Conservation (phyloP, 2,113 vertebrate species). For the Fulica atra region DNA sequence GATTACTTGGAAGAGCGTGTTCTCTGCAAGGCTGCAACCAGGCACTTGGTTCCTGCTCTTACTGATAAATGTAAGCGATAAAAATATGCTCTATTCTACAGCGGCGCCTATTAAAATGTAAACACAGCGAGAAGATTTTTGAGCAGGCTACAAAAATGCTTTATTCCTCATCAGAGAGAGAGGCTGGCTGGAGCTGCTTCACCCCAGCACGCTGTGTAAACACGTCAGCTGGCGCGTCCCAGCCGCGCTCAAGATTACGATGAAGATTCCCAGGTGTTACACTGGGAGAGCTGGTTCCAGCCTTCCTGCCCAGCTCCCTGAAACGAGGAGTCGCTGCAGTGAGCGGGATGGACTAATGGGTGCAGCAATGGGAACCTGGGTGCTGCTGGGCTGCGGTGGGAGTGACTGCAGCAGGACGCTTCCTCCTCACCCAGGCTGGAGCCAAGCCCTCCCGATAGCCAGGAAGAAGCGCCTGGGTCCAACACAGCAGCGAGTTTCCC, state of each 20-base stretch:
- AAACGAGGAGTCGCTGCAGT: rapidly evolving
- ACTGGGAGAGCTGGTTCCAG: background rate
- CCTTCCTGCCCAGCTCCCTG: background rate
- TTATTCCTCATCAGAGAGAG: slow-evolving; percentile 48
- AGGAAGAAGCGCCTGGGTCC: rapidly evolving
- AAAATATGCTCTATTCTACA: slow-evolving; percentile 57
- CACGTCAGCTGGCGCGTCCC: background rate
- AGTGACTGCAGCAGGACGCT: rapidly evolving
- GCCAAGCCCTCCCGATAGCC: rapidly evolving
- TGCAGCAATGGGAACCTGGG: background rate
- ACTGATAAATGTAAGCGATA: slow-evolving; percentile 71
- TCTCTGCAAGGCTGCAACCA: slow-evolving; percentile 15
- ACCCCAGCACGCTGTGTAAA: background rate
- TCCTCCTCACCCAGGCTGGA: background rate
- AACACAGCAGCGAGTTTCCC: rapidly evolving
- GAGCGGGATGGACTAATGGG: rapidly evolving
- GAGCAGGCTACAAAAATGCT: slow-evolving; percentile 75
- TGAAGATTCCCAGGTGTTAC: background rate
- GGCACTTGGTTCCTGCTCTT: background rate
- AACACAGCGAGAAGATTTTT: slow-evolving; percentile 62
- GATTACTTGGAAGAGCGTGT: background rate
- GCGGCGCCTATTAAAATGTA: slow-evolving; percentile 76
- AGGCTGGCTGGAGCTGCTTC: slow-evolving; percentile 25
- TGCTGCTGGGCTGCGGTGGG: background rate
- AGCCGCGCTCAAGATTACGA: background rate